Percentiles rank a stretch among this genome's conserved stretches.
Evolutionary conservation across 2,797 vertebrate genomes (phyloP).

Genomic region (Pagetopsis macropterus): DNA sequence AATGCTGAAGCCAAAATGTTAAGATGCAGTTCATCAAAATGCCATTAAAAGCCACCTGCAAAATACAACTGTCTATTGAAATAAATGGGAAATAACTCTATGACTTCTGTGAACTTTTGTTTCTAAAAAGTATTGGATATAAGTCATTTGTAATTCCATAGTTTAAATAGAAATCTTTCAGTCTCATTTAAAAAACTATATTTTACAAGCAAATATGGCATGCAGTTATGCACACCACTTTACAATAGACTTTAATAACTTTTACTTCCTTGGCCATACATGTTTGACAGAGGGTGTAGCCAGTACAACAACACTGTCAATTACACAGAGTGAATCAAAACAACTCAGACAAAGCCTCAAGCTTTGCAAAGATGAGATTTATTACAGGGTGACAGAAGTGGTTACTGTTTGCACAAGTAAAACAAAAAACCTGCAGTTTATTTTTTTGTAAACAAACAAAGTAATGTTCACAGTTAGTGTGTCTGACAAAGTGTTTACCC

Average conservation of each 20-base stretch:
- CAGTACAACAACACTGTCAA: not conserved
- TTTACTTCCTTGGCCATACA: not conserved
- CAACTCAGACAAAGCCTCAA: not conserved
- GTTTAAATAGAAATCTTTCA: not conserved
- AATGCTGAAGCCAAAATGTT: not conserved
- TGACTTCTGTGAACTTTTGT: not conserved
- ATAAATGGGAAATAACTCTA: not conserved
- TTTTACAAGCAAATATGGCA: not conserved
- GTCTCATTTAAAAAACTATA: not conserved
- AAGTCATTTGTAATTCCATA: not conserved
- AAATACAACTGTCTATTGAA: constrained; percentile 5
- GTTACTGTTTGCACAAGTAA: constrained; percentile 6
- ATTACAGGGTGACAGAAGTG: not conserved
- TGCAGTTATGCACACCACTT: not conserved
- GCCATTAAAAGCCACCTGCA: not conserved
- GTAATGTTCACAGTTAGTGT: not conserved
- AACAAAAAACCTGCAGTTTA: not conserved
- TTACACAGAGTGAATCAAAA: not conserved
- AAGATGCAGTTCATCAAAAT: not conserved
- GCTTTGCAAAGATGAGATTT: not conserved
- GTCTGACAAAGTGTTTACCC: not conserved
- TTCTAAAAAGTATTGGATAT: not conserved
- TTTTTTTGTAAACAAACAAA: constrained; percentile 2
- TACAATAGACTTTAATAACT: not conserved
- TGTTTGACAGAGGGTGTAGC: not conserved